Percentiles rank a stretch among this genome's conserved stretches.
phyloP scores from a whole-genome alignment of 2,888 invertebrate genomes.

The Criorhina ranunculi region DNA sequence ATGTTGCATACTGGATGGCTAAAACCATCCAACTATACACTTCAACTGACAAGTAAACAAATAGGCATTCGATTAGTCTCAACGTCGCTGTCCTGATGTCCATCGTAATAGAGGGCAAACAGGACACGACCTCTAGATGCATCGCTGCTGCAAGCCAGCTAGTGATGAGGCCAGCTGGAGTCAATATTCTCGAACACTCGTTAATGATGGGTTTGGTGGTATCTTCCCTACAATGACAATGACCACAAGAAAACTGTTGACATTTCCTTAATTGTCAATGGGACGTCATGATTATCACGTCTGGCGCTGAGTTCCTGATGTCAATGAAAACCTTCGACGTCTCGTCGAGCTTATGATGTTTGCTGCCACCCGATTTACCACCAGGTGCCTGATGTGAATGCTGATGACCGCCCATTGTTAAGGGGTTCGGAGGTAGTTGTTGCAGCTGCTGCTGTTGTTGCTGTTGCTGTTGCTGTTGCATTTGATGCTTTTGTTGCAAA shows the following conservation, averaged over 20 bases:
- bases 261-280: slow-evolving; percentile 88
- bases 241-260: slow-evolving; percentile 68
- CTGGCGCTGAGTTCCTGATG: slow-evolving; percentile 95
- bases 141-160: slow-evolving; percentile 30
- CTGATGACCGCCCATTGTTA: slow-evolving; percentile 72
- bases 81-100: slow-evolving; percentile 1
- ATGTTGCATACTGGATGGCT: not conserved
- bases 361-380: slow-evolving; percentile 52
- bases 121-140: slow-evolving; percentile 8
- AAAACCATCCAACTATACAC: not conserved
- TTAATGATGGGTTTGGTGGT: slow-evolving; percentile 12
- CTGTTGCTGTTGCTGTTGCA: slow-evolving; percentile 78
- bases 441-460: slow-evolving; percentile 68
- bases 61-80: slow-evolving; percentile 12
- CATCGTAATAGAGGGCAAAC: not conserved
- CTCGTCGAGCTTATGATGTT: slow-evolving; percentile 81
- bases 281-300: slow-evolving; percentile 91
- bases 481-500: slow-evolving; percentile 80
- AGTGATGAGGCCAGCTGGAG: slow-evolving; percentile 42
- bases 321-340: slow-evolving; percentile 90
- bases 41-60: slow-evolving; percentile 1
- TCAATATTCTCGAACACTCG: slow-evolving; percentile 6
- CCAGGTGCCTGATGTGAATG: slow-evolving; percentile 71
- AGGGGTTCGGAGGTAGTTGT: slow-evolving; percentile 36
- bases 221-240: slow-evolving; percentile 52